These are phyloP conservation scores for Cyrtodaria siliqua DNA, from an alignment of 2,888 invertebrate species.

Conservation along the genomic window DNA sequence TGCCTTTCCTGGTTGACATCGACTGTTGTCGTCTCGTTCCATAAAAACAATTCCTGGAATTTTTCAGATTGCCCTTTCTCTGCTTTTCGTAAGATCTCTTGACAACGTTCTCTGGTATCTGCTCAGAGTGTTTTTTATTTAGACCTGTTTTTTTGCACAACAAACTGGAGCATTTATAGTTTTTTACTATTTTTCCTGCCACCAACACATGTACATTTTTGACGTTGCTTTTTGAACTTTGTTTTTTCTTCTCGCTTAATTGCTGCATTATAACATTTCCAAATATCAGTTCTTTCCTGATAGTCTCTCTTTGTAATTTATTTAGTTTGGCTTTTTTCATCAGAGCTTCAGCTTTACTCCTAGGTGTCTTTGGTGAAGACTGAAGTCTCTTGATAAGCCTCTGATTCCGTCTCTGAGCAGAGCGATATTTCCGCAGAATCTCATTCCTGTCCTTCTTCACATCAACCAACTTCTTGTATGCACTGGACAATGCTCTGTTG, in stretches of 20 bases:
- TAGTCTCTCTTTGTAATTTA: conserved; percentile 10
- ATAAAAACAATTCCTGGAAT: conserved; percentile 20
- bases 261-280: conserved; percentile 25
- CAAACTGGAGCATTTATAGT: too few relatives aligned
- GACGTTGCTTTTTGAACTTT: conserved; percentile 3
- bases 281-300: conserved; percentile 32
- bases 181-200: conserved; percentile 23
- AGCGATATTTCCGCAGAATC: conserved; percentile 17
- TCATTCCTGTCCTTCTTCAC: conserved; percentile 5
- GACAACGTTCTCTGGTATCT: background rate
- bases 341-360: conserved; percentile 15
- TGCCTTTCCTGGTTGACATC: conserved; percentile 28
- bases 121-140: conserved; percentile 1
- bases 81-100: background rate
- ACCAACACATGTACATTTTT: background rate
- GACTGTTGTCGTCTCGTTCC: conserved; percentile 33
- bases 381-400: background rate
- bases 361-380: conserved; percentile 13
- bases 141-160: conserved; percentile 4
- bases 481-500: conserved; percentile 17
- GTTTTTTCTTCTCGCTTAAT: conserved; percentile 11
- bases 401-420: background rate
- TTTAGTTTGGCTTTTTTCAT: conserved; percentile 8
- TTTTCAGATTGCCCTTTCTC: conserved; percentile 32
- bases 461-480: conserved; percentile 9